Percentiles rank a stretch among this genome's conserved stretches.
Evolutionary conservation across 2,113 vertebrate species (phyloP).

Genomic region (Podilymbus podiceps): DNA sequence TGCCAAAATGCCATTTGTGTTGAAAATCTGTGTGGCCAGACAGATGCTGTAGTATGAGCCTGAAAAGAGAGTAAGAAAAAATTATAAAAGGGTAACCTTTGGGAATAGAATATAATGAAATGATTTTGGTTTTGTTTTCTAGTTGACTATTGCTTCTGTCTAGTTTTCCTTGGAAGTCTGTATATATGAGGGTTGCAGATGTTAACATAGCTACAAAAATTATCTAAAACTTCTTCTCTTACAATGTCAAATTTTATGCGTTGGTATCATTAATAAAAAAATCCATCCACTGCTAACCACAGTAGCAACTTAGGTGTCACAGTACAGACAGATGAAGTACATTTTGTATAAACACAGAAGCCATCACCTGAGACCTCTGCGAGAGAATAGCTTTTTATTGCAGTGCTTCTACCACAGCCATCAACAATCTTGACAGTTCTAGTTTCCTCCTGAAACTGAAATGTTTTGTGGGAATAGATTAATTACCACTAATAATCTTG

Average conservation of each 20-base stretch:
- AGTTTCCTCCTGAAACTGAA: not conserved
- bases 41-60: not conserved
- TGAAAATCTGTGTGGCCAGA: not conserved
- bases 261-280: not conserved
- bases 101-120: not conserved
- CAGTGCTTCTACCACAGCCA: not conserved
- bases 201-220: not conserved
- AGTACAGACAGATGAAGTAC: not conserved
- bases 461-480: not conserved
- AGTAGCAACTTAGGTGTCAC: not conserved
- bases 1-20: not conserved
- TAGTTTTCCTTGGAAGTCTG: not conserved
- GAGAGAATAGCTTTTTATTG: not conserved
- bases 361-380: not conserved
- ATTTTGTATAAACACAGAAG: not conserved
- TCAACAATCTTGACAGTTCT: not conserved
- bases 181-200: not conserved
- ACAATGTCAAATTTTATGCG: not conserved
- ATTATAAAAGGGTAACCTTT: not conserved
- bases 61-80: not conserved
- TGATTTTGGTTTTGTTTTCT: not conserved
- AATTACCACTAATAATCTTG: slow-evolving; percentile 5
- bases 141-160: not conserved
- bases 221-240: not conserved
- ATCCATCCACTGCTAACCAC: not conserved